Evolutionary conservation across 2,797 vertebrate genomes (phyloP).

Genomic region (Catamblyrhynchus diadema): DNA sequence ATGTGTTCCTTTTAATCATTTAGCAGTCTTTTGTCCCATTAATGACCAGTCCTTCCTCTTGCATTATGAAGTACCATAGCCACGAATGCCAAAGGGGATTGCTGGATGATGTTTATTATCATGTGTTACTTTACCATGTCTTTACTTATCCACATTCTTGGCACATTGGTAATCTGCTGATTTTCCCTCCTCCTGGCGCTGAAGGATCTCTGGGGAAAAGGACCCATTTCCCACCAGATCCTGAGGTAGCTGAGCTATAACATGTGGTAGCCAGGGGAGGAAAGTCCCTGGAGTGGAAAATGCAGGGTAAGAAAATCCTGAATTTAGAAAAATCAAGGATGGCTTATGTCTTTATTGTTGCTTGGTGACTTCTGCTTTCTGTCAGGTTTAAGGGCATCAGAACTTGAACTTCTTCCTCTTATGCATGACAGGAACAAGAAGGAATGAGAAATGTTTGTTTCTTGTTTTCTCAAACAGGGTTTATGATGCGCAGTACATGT

Average conservation of each 20-base stretch:
- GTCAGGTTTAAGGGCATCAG: neutral
- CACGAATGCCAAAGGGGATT: neutral
- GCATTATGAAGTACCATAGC: neutral
- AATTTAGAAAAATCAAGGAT: neutral
- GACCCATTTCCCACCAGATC: neutral
- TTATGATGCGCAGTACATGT: neutral
- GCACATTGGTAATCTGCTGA: neutral
- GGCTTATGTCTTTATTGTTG: neutral
- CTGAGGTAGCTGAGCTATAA: neutral
- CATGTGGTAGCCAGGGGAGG: accelerated
- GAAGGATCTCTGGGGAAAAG: neutral
- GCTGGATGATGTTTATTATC: neutral
- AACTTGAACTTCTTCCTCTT: neutral
- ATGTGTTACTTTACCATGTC: neutral
- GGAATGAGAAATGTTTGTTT: neutral
- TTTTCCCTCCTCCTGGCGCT: neutral
- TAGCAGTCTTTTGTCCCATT: neutral
- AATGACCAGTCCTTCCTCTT: neutral
- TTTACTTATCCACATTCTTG: neutral
- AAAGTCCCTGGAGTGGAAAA: neutral
- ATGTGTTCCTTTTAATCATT: neutral
- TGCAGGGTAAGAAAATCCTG: neutral
- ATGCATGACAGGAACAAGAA: neutral
- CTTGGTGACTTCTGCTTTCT: neutral
- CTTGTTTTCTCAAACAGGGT: neutral